Base-by-base conservation (phyloP, 2,113 vertebrate species). In the Crocuta crocuta region DNA sequence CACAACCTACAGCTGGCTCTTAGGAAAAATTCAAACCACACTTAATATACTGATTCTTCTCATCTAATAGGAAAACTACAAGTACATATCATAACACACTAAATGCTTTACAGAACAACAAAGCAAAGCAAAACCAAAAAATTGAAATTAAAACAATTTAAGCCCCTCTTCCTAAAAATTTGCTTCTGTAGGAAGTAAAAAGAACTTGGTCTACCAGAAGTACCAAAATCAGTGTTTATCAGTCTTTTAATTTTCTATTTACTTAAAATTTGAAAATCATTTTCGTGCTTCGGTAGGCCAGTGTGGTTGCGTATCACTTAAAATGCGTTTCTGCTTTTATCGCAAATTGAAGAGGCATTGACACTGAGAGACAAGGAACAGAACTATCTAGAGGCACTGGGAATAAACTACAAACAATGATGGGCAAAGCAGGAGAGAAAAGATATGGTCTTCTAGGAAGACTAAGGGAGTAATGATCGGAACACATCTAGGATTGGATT, bases 1-100 rank as follows among this genome's bases (percentile, higher is more conserved):
- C 17, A 31, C 45, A 53, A 71, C 78, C 26, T 48, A 95, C 28
- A 94, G 45, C 19, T 48, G 86, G 73, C 76, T 87, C 80, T 95
- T 28, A 31, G 70, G 55, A 81, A 70, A 87, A 92, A 70, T 78
- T 89, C 86, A 97, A 89, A 58, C 31, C 74, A 71, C 39, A 35
- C 6, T 74, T n/a, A 90, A 15, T n/a, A 89, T 21, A 45, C 39
- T 91, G 31, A 80, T 86, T 89, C 53, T 97, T 55, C 81, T 92
- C 76, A 65, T n/a, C 16, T 76, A 66, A 43, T 63, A 35, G 65
- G n/a, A 53, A 31, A 85, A 61, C 45, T 39, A 70, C 4, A 35
- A 78, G 24, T 45, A 43, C 53, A 43, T 50, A 19, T 6, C 39
- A 24, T 48, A 58, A 45, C 21, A 83, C 31, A 55, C 17, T 66